A percentile compares a stretch with the other conserved stretches of the same genome.
Evolutionary conservation across 2,797 vertebrate species (phyloP).

Genomic region (Chaenodraco wilsoni): DNA sequence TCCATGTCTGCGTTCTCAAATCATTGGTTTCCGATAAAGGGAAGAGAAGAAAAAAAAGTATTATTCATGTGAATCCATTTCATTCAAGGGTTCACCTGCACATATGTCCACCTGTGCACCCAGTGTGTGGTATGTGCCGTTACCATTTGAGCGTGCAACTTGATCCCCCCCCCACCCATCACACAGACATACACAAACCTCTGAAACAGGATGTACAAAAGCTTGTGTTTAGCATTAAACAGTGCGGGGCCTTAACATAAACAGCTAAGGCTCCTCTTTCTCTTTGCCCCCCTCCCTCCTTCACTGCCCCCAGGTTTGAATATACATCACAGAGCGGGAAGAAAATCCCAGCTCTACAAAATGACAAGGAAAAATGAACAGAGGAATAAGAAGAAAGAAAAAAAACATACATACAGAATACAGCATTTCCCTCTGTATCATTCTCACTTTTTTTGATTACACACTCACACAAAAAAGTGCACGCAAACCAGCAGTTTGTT

Average conservation of each 20-base stretch:
- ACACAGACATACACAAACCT: constrained; percentile 63
- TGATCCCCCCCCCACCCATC: constrained; percentile 15
- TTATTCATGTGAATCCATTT: constrained; percentile 39
- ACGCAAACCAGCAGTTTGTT: constrained; percentile 60
- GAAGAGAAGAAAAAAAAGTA: constrained; percentile 43
- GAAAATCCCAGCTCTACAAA: constrained; percentile 47
- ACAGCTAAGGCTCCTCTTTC: constrained; percentile 65
- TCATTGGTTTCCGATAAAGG: constrained; percentile 68
- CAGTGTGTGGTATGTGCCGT: constrained; percentile 67
- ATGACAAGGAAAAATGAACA: constrained; percentile 56
- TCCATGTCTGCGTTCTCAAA: constrained; percentile 72
- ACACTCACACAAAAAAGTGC: constrained; percentile 51
- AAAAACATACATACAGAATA: constrained; percentile 58
- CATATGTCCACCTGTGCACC: constrained; percentile 58
- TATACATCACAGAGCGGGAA: constrained; percentile 49
- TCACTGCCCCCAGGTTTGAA: constrained; percentile 54
- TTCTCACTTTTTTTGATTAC: constrained; percentile 42
- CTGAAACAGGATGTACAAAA: constrained; percentile 80
- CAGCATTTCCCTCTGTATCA: constrained; percentile 62
- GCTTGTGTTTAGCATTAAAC: constrained; percentile 81
- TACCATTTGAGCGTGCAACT: constrained; percentile 44
- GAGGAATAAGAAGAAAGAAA: constrained; percentile 38
- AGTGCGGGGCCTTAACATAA: constrained; percentile 74
- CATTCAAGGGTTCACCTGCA: constrained; percentile 61
- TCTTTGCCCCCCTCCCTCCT: constrained; percentile 4